A percentile compares a stretch with the other conserved stretches of the same genome.
These are phyloP conservation scores for Oreochromis tanganicae DNA, from an alignment of 2,113 vertebrate genomes.

Conservation along the genomic window DNA sequence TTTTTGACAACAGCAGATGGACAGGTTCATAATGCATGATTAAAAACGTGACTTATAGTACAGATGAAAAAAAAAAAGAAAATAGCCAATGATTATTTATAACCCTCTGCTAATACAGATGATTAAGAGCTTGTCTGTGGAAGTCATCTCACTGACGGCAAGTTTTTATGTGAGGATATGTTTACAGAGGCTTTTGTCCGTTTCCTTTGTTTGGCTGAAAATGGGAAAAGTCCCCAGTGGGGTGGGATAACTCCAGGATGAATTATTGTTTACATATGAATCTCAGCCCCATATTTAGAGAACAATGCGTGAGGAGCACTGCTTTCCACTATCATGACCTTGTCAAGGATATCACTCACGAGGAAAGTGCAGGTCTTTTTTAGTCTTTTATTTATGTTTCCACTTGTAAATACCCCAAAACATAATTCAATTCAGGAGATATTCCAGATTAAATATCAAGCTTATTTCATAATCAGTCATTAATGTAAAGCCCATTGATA, in stretches of 20 bases:
- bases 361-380: neutral
- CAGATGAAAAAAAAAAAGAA: neutral
- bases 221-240: constrained; percentile 4
- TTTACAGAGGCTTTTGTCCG: neutral
- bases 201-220: neutral
- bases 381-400: neutral
- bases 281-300: constrained; percentile 8
- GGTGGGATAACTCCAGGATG: neutral
- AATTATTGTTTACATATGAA: constrained; percentile 44
- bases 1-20: neutral
- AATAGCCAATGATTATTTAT: neutral
- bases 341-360: neutral
- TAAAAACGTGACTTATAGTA: neutral
- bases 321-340: constrained; percentile 1
- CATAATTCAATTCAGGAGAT: neutral
- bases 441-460: neutral
- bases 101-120: neutral
- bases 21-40: neutral
- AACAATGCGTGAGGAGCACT: neutral
- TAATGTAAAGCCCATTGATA: neutral
- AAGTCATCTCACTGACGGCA: neutral
- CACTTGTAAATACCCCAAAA: neutral
- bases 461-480: neutral
- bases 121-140: neutral
- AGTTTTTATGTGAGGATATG: neutral